These are phyloP conservation scores for Drosophila miranda DNA, from an alignment of 1,140 invertebrate species.

Conservation along the genomic window DNA sequence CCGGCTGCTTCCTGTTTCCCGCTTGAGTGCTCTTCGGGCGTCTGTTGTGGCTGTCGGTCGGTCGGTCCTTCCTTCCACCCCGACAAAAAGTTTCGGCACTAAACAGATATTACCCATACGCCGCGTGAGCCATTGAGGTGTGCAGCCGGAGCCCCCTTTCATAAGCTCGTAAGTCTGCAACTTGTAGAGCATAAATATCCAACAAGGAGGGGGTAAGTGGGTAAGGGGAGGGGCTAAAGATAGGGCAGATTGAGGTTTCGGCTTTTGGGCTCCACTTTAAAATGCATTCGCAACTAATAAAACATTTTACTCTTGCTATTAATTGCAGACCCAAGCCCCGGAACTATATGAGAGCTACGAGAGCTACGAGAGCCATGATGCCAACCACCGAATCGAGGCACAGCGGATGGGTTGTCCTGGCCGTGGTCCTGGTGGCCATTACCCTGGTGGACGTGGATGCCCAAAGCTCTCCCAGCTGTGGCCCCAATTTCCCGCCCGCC, in stretches of 20 bases:
- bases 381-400: constrained; percentile 50
- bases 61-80: background rate
- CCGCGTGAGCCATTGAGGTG: constrained; percentile 48
- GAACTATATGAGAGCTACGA: background rate
- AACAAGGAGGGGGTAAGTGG: background rate
- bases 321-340: constrained; percentile 42
- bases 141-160: constrained; percentile 31
- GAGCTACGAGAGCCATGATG: constrained; percentile 13
- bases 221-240: background rate
- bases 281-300: constrained; percentile 67
- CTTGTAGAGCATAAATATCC: constrained; percentile 66
- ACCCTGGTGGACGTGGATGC: constrained; percentile 35
- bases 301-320: constrained; percentile 43
- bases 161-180: constrained; percentile 73
- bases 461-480: constrained; percentile 81
- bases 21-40: constrained; percentile 68
- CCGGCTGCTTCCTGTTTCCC: constrained; percentile 22
- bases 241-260: constrained; percentile 12
- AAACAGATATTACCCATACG: constrained; percentile 78
- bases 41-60: constrained; percentile 53
- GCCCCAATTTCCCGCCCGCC: constrained; percentile 82
- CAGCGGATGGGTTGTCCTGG: constrained; percentile 43
- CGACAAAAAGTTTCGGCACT: constrained; percentile 62
- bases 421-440: constrained; percentile 42
- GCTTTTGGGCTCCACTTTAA: constrained; percentile 49